Base-by-base conservation (phyloP, 1,140 invertebrate genomes). In the Octopus bimaculoides region DNA sequence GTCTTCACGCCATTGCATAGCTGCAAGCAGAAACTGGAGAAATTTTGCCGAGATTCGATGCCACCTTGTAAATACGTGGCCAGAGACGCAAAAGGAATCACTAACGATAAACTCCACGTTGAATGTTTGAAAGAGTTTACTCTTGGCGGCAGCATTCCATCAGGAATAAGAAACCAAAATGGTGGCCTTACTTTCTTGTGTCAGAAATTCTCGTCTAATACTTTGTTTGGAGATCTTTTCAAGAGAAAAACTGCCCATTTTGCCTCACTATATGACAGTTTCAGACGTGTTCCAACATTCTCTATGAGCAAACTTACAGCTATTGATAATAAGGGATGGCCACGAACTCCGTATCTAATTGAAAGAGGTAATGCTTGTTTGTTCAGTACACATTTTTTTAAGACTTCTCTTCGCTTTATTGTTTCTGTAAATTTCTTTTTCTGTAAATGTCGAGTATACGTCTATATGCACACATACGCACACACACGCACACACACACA, bases 241-340 rank as follows among this genome's bases (percentile, higher is more conserved):
- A 82, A 82, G 8, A 76, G 82, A 76, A 85, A 82, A 77, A 78
- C 79, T 10, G 56, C 85, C 10, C 79, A 84, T 66, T 87, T 81
- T 79, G 82, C 77, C 8, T 86, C 86, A 5, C 74, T 87, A 0
- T 87, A 83, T 79, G 84, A 87, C 79, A 85, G 82, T 10, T 80
- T 69, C 5, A 79, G 69, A 6, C 77, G 84, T 9, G 81, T 78
- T 14, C 86, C 86, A 1, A 66, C 84, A 0, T 79, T 85, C 20
- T 86, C 86, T 5, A 77, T 86, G 76, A 81, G 79, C 55, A 80
- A 81, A 41, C 77, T 87, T 14, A 82, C 78, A 5, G 75, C 79
- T 17, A 69, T 87, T 0, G 83, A 84, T 10, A 83, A 86, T 71
- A 78, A 79, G 12, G 80, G 82, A 9, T 84, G 83, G 81, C 86